phyloP scores from a whole-genome alignment of 2,113 vertebrate genomes.

The Tachuris rubrigastra region DNA sequence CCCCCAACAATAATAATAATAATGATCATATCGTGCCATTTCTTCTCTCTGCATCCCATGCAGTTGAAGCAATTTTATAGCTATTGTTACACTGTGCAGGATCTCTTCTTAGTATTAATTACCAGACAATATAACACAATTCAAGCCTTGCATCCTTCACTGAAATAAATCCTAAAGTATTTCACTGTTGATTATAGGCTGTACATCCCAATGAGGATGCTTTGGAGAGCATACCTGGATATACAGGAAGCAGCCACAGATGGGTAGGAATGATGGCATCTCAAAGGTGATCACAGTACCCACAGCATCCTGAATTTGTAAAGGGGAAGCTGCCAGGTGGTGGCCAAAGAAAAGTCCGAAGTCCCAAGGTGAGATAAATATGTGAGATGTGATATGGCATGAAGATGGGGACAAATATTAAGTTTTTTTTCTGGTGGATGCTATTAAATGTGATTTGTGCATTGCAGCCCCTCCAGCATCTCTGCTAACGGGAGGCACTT shows the following conservation, averaged over 20 bases:
- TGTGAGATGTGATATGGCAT: background rate
- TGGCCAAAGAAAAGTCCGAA: background rate
- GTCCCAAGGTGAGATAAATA: background rate
- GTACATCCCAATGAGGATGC: background rate
- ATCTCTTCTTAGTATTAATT: constrained; percentile 11
- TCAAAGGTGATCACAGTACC: background rate
- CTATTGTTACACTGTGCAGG: background rate
- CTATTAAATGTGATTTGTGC: background rate
- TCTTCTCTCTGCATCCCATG: constrained; percentile 10
- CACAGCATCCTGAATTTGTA: background rate
- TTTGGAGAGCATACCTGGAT: background rate
- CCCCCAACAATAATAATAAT: background rate
- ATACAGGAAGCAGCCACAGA: background rate
- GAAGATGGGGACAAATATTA: background rate
- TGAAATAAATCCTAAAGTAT: background rate
- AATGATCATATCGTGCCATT: background rate
- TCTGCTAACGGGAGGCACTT: background rate
- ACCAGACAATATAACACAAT: background rate
- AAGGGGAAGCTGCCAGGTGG: background rate
- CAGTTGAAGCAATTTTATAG: constrained; percentile 42
- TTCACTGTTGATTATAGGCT: background rate
- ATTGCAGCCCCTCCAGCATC: background rate
- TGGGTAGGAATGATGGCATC: background rate
- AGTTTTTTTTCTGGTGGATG: background rate
- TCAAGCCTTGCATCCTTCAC: background rate